Evolutionary conservation across 2,113 vertebrate genomes (phyloP).

Genomic region (Perca fluviatilis): DNA sequence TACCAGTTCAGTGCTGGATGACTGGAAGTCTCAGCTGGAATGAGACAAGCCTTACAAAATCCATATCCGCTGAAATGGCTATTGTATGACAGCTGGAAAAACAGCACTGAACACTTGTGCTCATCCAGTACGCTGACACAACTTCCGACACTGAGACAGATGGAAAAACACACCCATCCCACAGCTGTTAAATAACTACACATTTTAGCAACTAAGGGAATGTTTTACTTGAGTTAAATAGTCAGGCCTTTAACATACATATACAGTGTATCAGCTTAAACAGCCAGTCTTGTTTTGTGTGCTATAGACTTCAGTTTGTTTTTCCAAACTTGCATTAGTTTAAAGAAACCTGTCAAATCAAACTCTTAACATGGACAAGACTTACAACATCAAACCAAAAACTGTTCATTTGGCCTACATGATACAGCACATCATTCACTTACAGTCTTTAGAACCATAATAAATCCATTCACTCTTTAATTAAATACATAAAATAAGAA

Average conservation of each 20-base stretch:
- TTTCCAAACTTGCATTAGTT: conserved; percentile 2
- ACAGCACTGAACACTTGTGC: conserved; percentile 38
- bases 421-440: neutral
- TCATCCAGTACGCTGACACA: conserved; percentile 36
- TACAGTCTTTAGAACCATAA: neutral
- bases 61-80: conserved; percentile 37
- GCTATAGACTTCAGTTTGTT: neutral
- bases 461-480: neutral
- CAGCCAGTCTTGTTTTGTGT: neutral
- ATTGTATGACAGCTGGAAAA: conserved; percentile 71
- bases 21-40: conserved; percentile 60
- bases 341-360: conserved; percentile 9
- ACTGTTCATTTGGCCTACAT: neutral
- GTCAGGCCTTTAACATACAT: neutral
- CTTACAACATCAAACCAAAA: neutral
- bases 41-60: conserved; percentile 41
- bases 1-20: conserved; percentile 26
- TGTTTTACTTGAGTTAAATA: conserved; percentile 28
- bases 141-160: conserved; percentile 39
- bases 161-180: conserved; percentile 44
- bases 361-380: neutral
- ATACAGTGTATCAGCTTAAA: neutral
- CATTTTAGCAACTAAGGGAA: neutral
- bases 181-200: conserved; percentile 13
- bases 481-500: conserved; percentile 19